Conservation (phyloP, 2,797 vertebrate species). For the Sebastes iracundus region DNA sequence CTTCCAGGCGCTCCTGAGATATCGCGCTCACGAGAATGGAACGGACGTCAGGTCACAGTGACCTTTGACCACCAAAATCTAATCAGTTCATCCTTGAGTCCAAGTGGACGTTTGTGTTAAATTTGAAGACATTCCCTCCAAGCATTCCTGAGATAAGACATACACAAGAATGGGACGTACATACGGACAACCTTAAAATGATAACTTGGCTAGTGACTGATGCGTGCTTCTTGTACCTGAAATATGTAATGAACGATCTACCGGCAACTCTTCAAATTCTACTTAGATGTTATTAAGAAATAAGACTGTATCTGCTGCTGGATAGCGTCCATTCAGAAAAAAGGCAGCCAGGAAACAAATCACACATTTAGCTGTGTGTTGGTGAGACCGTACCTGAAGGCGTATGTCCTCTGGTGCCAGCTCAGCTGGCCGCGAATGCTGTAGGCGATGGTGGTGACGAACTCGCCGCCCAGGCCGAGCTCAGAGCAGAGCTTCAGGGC, state of each 20-base stretch:
- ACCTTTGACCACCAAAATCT: no score
- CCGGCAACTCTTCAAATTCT: neutral
- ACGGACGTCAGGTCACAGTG: no score
- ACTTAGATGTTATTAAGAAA: neutral
- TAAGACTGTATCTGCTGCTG: neutral
- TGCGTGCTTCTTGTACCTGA: neutral
- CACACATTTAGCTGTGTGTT: neutral
- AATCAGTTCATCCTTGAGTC: no score
- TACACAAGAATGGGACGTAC: accelerated
- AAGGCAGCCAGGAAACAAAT: neutral
- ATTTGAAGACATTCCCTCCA: no score
- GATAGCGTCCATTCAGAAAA: no score
- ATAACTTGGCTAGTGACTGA: no score
- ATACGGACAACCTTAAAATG: no score
- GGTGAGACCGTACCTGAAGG: constrained; percentile 89
- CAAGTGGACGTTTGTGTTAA: no score
- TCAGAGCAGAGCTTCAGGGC: constrained; percentile 97
- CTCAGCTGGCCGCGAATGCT: constrained; percentile 98
- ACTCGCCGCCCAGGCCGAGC: constrained; percentile 95
- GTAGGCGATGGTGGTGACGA: constrained; percentile 98
- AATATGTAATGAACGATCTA: neutral
- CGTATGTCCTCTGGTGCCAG: constrained; percentile 98
- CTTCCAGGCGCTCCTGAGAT: no score
- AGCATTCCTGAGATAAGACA: no score
- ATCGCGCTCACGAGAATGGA: no score